Percentiles rank a stretch among this genome's conserved stretches.
phyloP scores from a whole-genome alignment of 2,888 invertebrate species.

The Meiosimyza decipiens region DNA sequence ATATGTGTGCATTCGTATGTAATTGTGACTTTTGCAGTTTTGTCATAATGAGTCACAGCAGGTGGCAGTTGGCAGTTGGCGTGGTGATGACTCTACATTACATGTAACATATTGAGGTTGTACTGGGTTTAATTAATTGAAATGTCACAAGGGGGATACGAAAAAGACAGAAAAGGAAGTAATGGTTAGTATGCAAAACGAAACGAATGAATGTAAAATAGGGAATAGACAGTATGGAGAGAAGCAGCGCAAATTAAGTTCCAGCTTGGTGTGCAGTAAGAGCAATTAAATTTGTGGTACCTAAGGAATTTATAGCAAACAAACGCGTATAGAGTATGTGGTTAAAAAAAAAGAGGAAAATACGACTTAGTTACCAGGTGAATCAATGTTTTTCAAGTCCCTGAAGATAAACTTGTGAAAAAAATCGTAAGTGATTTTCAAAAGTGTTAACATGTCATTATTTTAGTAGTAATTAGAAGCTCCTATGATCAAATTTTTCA shows the following conservation, averaged over 20 bases:
- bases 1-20: background rate
- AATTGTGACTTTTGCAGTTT: conserved; percentile 8
- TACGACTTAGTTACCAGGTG: too few relatives aligned
- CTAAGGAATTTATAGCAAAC: background rate
- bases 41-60: conserved; percentile 27
- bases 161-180: background rate
- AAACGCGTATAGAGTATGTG: background rate
- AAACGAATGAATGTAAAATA: too few relatives aligned
- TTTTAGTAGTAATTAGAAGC: too few relatives aligned
- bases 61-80: conserved; percentile 16
- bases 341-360: too few relatives aligned
- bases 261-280: background rate
- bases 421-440: too few relatives aligned
- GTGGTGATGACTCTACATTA: background rate
- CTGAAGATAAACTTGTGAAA: too few relatives aligned
- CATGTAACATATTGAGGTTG: conserved; percentile 3
- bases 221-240: too few relatives aligned
- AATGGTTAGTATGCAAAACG: background rate
- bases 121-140: conserved; percentile 22
- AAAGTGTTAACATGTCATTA: too few relatives aligned
- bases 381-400: too few relatives aligned
- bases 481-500: too few relatives aligned
- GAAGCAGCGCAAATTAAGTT: too few relatives aligned
- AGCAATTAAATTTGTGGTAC: background rate
- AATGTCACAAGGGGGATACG: conserved; percentile 1